Evolutionary conservation across 2,113 vertebrate species (phyloP), one percentile per base, ranked within the genome.

Genomic region (Forbesichthys agassizii): DNA sequence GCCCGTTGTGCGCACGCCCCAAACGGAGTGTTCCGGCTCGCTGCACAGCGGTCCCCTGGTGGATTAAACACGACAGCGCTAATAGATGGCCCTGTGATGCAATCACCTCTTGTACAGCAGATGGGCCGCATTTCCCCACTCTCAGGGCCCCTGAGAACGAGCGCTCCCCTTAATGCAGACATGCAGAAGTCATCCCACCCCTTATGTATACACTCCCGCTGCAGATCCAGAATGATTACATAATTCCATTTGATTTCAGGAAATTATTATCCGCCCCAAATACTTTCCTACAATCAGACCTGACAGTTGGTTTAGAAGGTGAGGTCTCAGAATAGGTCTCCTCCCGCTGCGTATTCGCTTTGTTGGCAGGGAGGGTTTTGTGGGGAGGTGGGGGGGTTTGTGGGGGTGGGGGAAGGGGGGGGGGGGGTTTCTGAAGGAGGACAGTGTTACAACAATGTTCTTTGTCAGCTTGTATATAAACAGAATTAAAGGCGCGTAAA

Each of bases 181-280:
- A 87, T 87, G 84, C 77, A 86, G 70, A 87, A 86, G 76, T 80
- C 81, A 88, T 89, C 85, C 89, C 64, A 59, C 65, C 33, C 75
- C 81, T 69, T 77, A 75, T 56, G 54, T 70, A 70, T 59, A 69
- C 36, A 59, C 66, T 80, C 71, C 71, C 79, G 74, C 80, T 84
- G 81, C 61, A 85, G 77, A 84, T 71, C 78, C 79, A 71, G 74
- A 76, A 18, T 88, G 78, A 89, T 79, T 81, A 65, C 69, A 71
- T 78, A 64, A 87, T 80, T 86, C 66, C 68, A 76, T 73, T 64
- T 86, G 77, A 87, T 86, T 86, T 79, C 72, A 63, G 71, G 36
- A 61, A 83, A 81, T 73, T 47, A 81, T 73, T 47, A 68, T 62
- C 36, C 48, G 14, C 42, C 18, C 48, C 49, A 72, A 79, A 87